Evolutionary conservation across 2,113 vertebrate genomes (phyloP).

Genomic region (Cyprinodon tularosa): DNA sequence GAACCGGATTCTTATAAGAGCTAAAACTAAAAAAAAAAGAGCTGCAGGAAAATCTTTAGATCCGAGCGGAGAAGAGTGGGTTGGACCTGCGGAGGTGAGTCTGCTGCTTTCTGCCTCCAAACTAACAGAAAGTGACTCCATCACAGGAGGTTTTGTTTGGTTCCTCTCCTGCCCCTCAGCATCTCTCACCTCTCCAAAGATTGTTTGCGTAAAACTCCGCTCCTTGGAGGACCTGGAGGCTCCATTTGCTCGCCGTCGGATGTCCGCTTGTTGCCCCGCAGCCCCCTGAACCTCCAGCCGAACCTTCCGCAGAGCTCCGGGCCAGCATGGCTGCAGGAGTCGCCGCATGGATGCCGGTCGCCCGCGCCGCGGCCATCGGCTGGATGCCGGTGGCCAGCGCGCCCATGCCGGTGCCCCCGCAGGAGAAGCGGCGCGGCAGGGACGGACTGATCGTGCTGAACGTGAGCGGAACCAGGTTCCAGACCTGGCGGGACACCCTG

Average conservation of each 20-base stretch:
- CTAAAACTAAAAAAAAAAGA: constrained; percentile 28
- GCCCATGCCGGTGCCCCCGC: constrained; percentile 89
- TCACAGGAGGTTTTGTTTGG: background rate
- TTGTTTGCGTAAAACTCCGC: constrained; percentile 18
- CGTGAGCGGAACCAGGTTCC: constrained; percentile 93
- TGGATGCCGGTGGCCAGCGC: constrained; percentile 97
- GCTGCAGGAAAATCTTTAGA: constrained; percentile 67
- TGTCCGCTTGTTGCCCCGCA: constrained; percentile 33
- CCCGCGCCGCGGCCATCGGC: constrained; percentile 94
- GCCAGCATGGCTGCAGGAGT: constrained; percentile 91
- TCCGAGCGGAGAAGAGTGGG: background rate
- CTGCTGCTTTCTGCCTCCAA: background rate
- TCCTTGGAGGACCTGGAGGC: background rate
- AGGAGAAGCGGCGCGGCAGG: constrained; percentile 82
- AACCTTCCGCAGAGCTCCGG: constrained; percentile 9
- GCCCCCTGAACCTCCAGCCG: constrained; percentile 41
- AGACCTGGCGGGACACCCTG: constrained; percentile 94
- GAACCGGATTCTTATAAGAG: constrained; percentile 56
- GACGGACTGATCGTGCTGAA: constrained; percentile 91
- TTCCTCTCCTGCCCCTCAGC: background rate
- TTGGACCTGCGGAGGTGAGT: constrained; percentile 3
- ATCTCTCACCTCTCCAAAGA: constrained; percentile 2
- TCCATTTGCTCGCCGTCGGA: constrained; percentile 44
- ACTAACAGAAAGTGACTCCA: background rate
- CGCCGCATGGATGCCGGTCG: constrained; percentile 96